phyloP scores from a whole-genome alignment of 1,140 invertebrate species.

The Scaptomyza montana region DNA sequence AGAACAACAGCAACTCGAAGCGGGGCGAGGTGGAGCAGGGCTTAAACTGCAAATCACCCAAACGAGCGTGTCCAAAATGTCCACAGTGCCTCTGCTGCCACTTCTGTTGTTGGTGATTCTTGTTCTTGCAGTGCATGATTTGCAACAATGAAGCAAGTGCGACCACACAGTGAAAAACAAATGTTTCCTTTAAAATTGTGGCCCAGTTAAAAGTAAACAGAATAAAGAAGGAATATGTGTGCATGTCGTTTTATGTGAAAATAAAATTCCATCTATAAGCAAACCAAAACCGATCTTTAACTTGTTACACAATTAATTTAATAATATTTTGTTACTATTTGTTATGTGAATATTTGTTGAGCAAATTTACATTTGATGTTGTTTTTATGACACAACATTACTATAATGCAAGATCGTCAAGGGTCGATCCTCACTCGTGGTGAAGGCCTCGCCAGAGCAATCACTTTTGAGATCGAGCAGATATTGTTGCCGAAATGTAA shows the following conservation, averaged over 20 bases:
- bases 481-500: neutral
- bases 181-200: too few relatives aligned
- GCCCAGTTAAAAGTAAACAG: too few relatives aligned
- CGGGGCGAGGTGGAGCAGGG: neutral
- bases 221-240: too few relatives aligned
- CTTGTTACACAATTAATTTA: too few relatives aligned
- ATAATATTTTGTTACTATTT: too few relatives aligned
- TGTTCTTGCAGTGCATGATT: constrained; percentile 47
- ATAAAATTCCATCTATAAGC: too few relatives aligned
- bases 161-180: neutral
- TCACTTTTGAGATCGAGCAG: neutral
- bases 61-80: constrained; percentile 48
- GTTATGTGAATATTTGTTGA: too few relatives aligned
- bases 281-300: too few relatives aligned
- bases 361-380: too few relatives aligned
- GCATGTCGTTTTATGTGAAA: too few relatives aligned
- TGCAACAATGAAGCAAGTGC: constrained; percentile 29
- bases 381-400: too few relatives aligned
- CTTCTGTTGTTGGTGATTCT: neutral
- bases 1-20: neutral
- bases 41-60: constrained; percentile 49
- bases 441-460: neutral
- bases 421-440: neutral
- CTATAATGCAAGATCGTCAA: neutral
- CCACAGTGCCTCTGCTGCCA: constrained; percentile 1